Evolutionary conservation across 37 sponge, comb jelly and placozoan genomes (phyloP), one percentile per base, ranked within the genome.

Genomic region (Aplysina aerophoba): DNA sequence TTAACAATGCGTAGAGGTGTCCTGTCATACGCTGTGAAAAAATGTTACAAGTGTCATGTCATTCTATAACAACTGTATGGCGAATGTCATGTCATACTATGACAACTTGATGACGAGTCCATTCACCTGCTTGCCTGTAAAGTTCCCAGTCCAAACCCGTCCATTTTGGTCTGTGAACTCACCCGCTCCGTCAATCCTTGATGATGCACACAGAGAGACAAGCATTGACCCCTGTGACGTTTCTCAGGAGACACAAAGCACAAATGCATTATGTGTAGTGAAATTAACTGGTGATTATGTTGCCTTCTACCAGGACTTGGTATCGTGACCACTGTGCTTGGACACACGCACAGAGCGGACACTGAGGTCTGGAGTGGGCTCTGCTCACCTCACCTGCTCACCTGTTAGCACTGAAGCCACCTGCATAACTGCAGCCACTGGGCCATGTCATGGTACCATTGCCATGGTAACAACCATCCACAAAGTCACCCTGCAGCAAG

Each of bases 361-460:
- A n/a, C n/a, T n/a, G n/a, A n/a, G n/a, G n/a, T n/a, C n/a, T n/a
- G n/a, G n/a, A n/a, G n/a, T n/a, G n/a, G n/a, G n/a, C n/a, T n/a
- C n/a, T n/a, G n/a, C n/a, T n/a, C 17, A 71, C 73, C 33, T 21
- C 36, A 27, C 36, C 20, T 37, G 37, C 75, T 61, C 37, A 93
- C 93, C 59, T 87, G 83, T 93, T 93, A 60, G 86, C 38, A n/a
- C 35, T 15, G 83, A 93, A 93, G 40, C 59, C 60, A 31, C 93
- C 89, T 4, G 63, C 58, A 73, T 79, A 89, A 28, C 50, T 81
- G 0, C 89, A 87, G 1, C 93, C 89, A 89, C 89, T 86, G 12
- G 86, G 64, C 89, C 89, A 93, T n/a, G 82, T 59, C 50, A 89
- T 89, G 0, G 55, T 65, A 30, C 93, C 93, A 0, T 58, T 60